Evolutionary conservation across 2,888 invertebrate species (phyloP), one percentile per base, ranked within the genome.

Genomic region (Hermaeophaga mercurialis): DNA sequence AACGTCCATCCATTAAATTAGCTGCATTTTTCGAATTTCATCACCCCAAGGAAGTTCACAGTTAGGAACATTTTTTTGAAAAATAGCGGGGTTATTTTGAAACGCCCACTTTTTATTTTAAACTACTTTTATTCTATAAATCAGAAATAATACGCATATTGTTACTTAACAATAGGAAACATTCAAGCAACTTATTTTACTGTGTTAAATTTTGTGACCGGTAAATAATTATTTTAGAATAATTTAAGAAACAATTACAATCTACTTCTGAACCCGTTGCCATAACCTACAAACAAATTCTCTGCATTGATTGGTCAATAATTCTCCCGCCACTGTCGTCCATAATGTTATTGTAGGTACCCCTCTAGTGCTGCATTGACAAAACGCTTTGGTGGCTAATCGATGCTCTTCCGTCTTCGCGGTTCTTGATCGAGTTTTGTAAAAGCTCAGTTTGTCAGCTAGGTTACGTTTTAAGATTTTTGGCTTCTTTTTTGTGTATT

Each of bases 301-400:
- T n/a, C 38, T 34, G 6, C n/a, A 54, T 12, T 62, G 64, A 70
- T 71, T 71, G 71, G 71, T 59, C 57, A 46, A 59, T 54, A 63
- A 65, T 56, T 70, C 70, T 71, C 71, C 71, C 71, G 71, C 71
- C 70, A 71, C 67, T 66, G 56, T 60, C 49, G 39, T 54, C 61
- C 56, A 63, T 66, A 66, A 63, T 74, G 72, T 73, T 74, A 74
- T 73, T 74, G 73, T 73, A 66, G 70, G 71, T 74, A 74, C 73
- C 74, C 74, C 74, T 74, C 73, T 74, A 74, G 71, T 58, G 64
- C 62, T 54, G 64, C 66, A 74, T 70, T 74, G 74, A 70, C 65
- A 65, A 68, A 68, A 69, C 68, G 69, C 67, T 64, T 69, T 65
- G 66, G 69, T 67, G 68, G 69, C 68, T 71, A 71, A 71, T 71